Percentiles rank a stretch among this genome's conserved stretches.
phyloP scores from a whole-genome alignment of 2,113 vertebrate species.

The Lasiurus cinereus region DNA sequence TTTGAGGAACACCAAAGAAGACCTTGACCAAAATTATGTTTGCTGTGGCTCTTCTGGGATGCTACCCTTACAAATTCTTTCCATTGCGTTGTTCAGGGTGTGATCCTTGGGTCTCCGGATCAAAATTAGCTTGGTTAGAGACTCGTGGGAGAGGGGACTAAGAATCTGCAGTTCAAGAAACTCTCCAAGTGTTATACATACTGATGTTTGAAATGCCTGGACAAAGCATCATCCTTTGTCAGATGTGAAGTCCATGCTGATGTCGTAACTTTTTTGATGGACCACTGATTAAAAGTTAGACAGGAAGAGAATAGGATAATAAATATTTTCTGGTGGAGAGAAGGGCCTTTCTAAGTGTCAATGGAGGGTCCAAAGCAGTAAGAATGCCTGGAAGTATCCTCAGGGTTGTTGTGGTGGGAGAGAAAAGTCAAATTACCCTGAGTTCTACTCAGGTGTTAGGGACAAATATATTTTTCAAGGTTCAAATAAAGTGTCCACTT shows the following conservation, averaged over 20 bases:
- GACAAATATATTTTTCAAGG: background rate
- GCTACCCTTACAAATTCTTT: background rate
- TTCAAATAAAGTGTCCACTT: background rate
- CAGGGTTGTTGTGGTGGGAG: background rate
- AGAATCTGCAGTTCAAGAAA: background rate
- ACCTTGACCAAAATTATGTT: background rate
- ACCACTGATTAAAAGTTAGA: background rate
- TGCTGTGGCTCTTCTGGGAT: background rate
- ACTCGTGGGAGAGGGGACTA: background rate
- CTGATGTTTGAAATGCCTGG: background rate
- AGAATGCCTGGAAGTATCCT: background rate
- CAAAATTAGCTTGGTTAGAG: background rate
- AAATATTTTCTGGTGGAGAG: background rate
- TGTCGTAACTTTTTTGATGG: background rate
- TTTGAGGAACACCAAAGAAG: background rate
- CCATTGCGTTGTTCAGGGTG: background rate
- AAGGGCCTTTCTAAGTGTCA: background rate
- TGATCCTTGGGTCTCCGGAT: background rate
- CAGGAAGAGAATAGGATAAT: background rate
- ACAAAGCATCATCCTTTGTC: background rate
- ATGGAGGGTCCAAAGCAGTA: too few species aligned
- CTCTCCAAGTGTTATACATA: background rate
- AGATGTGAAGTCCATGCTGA: background rate
- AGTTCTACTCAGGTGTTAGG: background rate
- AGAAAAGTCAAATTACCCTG: background rate